phyloP scores from a whole-genome alignment of 37 sponge, comb jelly and placozoan genomes.

The Mnemiopsis leidyi region DNA sequence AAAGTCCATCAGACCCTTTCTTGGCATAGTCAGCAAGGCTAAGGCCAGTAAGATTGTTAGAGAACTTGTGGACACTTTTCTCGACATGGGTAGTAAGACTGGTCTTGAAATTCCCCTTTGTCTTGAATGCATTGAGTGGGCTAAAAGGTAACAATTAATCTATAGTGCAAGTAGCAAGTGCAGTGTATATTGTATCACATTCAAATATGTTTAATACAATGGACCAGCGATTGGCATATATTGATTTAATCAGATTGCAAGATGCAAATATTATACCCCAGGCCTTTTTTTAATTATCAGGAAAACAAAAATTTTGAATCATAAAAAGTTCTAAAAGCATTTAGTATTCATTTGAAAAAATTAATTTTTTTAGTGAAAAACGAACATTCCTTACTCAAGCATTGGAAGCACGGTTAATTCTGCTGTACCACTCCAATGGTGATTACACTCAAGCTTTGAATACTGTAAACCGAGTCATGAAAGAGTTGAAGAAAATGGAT shows the following conservation, averaged over 20 bases:
- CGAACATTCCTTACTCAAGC: constrained; percentile 90
- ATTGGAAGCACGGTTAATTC: constrained; percentile 71
- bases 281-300: not conserved
- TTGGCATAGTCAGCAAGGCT: constrained; percentile 85
- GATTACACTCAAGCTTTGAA: constrained; percentile 18
- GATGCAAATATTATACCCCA: no score
- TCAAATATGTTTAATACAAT: no score
- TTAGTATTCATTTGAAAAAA: not conserved
- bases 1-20: constrained; percentile 68
- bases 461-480: constrained; percentile 71
- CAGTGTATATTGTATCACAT: no score
- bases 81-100: constrained; percentile 76
- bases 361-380: constrained; percentile 72
- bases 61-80: constrained; percentile 85
- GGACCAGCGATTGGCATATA: no score
- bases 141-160: constrained; percentile 68
- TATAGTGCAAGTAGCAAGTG: no score
- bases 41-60: constrained; percentile 93
- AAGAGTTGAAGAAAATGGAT: constrained; percentile 95
- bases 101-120: constrained; percentile 77
- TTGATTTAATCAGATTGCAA: no score
- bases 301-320: no score
- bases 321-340: no score
- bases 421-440: constrained; percentile 27
- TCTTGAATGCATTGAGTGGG: constrained; percentile 94